phyloP scores from a whole-genome alignment of 2,797 vertebrate genomes.

The Micrastur ruficollis region DNA sequence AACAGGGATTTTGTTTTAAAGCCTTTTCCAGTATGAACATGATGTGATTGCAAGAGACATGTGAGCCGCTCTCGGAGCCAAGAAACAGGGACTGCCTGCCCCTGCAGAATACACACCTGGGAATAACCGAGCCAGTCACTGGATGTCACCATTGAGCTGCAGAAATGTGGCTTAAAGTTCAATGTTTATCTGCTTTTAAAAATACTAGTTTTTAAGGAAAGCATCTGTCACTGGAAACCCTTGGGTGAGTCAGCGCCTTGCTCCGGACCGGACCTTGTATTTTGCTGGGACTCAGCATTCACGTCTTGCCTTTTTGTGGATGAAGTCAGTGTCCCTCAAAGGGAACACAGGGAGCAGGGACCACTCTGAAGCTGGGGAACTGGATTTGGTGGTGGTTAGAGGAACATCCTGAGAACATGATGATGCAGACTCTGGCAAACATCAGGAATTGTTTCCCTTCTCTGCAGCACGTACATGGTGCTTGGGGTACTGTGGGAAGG shows the following conservation, averaged over 20 bases:
- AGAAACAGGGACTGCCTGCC: background rate
- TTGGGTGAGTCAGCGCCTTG: background rate
- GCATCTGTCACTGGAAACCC: background rate
- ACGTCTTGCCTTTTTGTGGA: background rate
- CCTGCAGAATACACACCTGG: slow-evolving; percentile 47
- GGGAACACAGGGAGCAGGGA: background rate
- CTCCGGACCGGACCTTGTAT: background rate
- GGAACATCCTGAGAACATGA: background rate
- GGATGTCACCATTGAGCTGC: slow-evolving; percentile 82
- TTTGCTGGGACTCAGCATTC: background rate
- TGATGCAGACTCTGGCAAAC: background rate
- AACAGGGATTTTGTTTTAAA: slow-evolving; percentile 64
- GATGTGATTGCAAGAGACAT: slow-evolving; percentile 38
- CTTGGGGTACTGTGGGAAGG: background rate
- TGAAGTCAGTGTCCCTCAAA: background rate
- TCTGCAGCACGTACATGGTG: rapidly evolving
- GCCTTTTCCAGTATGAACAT: slow-evolving; percentile 30
- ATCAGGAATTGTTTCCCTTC: background rate
- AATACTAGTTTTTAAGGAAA: background rate
- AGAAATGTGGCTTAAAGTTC: slow-evolving; percentile 34
- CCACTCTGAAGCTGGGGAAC: background rate
- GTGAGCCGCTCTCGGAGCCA: background rate
- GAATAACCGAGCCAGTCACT: slow-evolving; percentile 75
- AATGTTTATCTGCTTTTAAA: slow-evolving; percentile 27
- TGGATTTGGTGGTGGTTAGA: background rate